Evolutionary conservation across 2,888 invertebrate genomes (phyloP), one percentile per base, ranked within the genome.

Genomic region (Dryobotodes eremita): DNA sequence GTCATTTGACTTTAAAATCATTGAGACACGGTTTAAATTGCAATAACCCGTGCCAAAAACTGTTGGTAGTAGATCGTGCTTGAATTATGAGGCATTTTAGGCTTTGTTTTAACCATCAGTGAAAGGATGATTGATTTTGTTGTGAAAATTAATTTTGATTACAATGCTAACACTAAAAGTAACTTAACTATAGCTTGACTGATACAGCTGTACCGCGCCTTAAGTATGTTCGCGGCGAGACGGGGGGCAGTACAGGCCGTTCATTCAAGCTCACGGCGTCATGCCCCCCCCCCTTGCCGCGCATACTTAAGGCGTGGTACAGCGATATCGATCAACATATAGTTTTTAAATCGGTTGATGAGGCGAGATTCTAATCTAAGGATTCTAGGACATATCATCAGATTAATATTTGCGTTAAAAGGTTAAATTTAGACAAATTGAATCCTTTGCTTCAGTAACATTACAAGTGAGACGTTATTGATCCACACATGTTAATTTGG

Each of bases 111-210:
- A 10, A 53, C 53, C 48, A 75, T 69, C 64, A 26, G 5, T 48
- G 17, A 31, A 50, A 64, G 42, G 10, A 46, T 80, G 62, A 75
- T 82, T 64, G 62, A 82, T 80, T 46, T 46, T 57, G 59, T 53
- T 76, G 15, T 6, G 8, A 26, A 48, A 48, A 31, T 81, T 17
- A 42, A 36, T 80, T 65, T n/a, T 59, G 53, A 53, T 65, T 48
- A 26, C 15, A 50, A 46, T 46, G n/a, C 59, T 36, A 15, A 77
- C 55, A 66, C 6, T 55, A 50, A 75, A n/a, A 76, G 31, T 31
- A 4, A n/a, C 23, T 31, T 57, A 61, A 31, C 1, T 50, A 36
- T 36, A 36, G 31, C 3, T 36, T 36, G 31, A 36, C 31, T 3
- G 31, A 36, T 36, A 36, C 31, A 2, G 31, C 31, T 36, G 31